phyloP scores from a whole-genome alignment of 2,113 vertebrate species.

The Cheirogaleus medius region DNA sequence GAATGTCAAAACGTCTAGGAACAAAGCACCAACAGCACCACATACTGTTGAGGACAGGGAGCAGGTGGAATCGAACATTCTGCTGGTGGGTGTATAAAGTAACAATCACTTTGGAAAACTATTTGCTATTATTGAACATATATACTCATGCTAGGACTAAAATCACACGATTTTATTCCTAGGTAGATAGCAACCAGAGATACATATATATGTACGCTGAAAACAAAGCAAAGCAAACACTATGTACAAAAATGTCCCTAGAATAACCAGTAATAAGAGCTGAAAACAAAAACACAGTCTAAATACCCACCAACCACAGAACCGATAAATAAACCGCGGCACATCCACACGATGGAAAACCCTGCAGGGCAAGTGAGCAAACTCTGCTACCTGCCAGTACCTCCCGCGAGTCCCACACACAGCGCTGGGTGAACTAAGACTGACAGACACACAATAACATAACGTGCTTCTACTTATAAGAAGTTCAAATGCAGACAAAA shows the following conservation, averaged over 20 bases:
- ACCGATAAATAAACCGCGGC: background rate
- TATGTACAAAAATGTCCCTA: background rate
- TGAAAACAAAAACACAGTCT: background rate
- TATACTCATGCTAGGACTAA: no score
- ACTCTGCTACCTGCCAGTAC: background rate
- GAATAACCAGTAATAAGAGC: background rate
- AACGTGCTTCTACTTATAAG: background rate
- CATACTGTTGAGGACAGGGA: background rate
- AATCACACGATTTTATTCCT: background rate
- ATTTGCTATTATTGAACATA: background rate
- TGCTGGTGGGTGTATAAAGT: background rate
- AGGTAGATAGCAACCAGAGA: background rate
- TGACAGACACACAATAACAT: background rate
- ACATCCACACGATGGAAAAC: background rate
- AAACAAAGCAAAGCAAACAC: background rate
- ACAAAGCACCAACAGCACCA: background rate
- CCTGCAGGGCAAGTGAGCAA: background rate
- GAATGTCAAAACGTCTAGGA: background rate
- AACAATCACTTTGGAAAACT: background rate
- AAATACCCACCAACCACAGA: background rate
- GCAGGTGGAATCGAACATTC: accelerated
- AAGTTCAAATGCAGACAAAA: background rate
- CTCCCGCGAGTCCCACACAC: accelerated
- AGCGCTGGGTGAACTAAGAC: background rate
- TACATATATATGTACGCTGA: background rate